Evolutionary conservation across 2,797 vertebrate genomes (phyloP), one percentile per base, ranked within the genome.

Genomic region (Scomberomorus guttatus): DNA sequence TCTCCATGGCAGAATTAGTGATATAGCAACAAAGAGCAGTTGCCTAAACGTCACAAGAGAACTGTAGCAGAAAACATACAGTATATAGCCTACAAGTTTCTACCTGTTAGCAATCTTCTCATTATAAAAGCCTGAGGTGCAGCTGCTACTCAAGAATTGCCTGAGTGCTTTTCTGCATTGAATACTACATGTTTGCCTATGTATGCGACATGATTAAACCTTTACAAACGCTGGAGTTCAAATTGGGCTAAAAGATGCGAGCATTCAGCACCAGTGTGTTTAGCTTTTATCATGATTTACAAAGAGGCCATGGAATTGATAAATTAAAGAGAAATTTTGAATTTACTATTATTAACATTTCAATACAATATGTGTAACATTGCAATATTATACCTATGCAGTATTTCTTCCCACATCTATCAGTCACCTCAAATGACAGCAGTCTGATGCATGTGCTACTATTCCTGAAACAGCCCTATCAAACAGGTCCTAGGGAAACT

Each of bases 1-100:
- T 94, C 91, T 90, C 91, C 91, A 93, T 89, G 88, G 90, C 90
- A 90, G 87, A 92, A 86, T 91, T 86, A 92, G 83, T 83, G 65
- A 63, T 81, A 77, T 37, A 44, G 69, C 64, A 80, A 87, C 77
- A 83, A 85, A 75, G 52, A 81, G 59, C 76, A 78, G 77, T 51
- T 86, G 82, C 60, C 64, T 32, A 50, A 80, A 73, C 80, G 72
- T 77, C 75, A 81, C 54, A 59, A 25, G n/a, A 59, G 68, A 81
- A 46, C 13, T 77, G 74, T 67, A 58, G 64, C 11, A 72, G 52
- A 74, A 78, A 72, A 76, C 65, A 66, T 61, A 46, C 54, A 79
- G 34, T 46, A 37, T 54, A 64, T 29, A 44, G 1, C 13, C 12
- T 71, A 66, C 75, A 78, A 15, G 84, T 85, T 75, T 78, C 68